Evolutionary conservation across 2,113 vertebrate species (phyloP), one percentile per base, ranked within the genome.

Genomic region (Haemorhous mexicanus): DNA sequence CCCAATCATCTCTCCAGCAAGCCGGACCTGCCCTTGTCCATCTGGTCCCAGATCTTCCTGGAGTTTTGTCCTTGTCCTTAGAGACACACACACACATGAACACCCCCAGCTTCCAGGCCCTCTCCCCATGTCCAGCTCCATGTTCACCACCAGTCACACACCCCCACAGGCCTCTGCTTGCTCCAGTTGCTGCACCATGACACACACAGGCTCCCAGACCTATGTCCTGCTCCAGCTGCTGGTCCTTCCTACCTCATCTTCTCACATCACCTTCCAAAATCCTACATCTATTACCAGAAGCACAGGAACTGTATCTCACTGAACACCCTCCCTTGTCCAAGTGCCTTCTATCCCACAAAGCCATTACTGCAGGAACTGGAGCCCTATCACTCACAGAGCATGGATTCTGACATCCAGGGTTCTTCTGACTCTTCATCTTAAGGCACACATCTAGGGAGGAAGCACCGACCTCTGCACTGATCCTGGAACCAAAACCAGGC

Each of bases 341-440:
- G 35, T 11, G 49, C 39, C 46, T 35, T 46, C n/a, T 30, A 53
- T 13, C 20, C 7, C 3, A 47, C 14, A 32, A 53, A 62, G 49
- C 11, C 27, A 16, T 22, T 17, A 13, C 33, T 19, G 50, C 21
- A 46, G 16, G 44, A 33, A 49, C 4, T 14, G 1, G 1, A 53
- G 21, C 5, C 2, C 1, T 18, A 2, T 7, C 0, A 2, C 52
- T 63, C 73, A n/a, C 20, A 35, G 47, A 18, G 30, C 9, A 66
- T 4, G 7, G 37, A 53, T 14, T 37, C 59, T 53, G 44, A 68
- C 66, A 59, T 27, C 81, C 5, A 22, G 17, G 13, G 23, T 46
- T 69, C 56, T 37, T 59, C 73, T 49, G 33, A 69, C 22, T 39
- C 63, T 35, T n/a, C 59, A 11, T 22, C 55, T 22, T 7, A 32